Base-by-base conservation (phyloP, 1,140 invertebrate genomes). In the Hypothenemus hampei region DNA sequence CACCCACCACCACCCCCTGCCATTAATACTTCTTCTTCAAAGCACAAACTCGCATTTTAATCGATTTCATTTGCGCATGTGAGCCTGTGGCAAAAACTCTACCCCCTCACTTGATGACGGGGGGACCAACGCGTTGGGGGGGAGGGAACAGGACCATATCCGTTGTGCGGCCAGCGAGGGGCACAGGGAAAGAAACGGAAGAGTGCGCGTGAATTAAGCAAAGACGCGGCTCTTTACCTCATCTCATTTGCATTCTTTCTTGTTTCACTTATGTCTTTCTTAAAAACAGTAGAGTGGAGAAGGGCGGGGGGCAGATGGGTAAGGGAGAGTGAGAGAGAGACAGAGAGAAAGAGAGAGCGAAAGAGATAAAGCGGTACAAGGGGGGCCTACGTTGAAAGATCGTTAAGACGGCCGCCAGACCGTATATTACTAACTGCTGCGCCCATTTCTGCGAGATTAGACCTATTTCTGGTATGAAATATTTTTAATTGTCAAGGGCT, bases 21-120 rank as follows among this genome's bases (percentile, higher is more conserved):
- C 68, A 69, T 69, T 69, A 69, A 69, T 69, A 69, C 68, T 69
- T 69, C 67, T 66, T 68, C 66, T 70, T 70, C 64, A 69, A 67
- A 69, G 67, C 65, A 69, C 67, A 69, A 69, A 69, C 67, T 69
- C 68, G 67, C 68, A 70, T 70, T 70, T 70, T 70, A 70, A 70
- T 70, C 68, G 68, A 70, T 70, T 70, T 69, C 68, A 70, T 70
- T 70, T 70, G 68, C 68, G 68, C 68, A 70, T 70, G 68, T 70
- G 68, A 69, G 67, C 58, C 68, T 64, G 68, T 68, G 65, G 68
- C 68, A 70, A 70, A 70, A 70, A 70, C 68, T 70, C 63, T 65
- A 62, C 63, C 63, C n/a, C 64, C 64, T 64, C 58, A 62, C 58
- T 64, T 64, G 57, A 58, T 59, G 60, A 60, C 58, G 60, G 46